These are phyloP conservation scores for Drosophila guanche DNA, from an alignment of 1,140 invertebrate genomes.

Conservation along the genomic window DNA sequence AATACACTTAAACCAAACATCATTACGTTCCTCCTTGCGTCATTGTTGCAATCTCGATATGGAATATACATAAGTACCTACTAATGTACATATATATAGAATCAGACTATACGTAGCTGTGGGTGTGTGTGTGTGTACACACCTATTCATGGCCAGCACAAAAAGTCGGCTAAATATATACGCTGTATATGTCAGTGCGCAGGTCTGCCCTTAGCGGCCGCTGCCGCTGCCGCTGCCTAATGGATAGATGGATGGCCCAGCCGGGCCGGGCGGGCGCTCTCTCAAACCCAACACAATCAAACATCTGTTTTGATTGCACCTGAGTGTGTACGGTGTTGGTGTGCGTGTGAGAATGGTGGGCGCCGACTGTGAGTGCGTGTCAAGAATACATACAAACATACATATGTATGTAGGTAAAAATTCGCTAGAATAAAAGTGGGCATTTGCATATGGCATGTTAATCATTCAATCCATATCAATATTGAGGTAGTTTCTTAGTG, in stretches of 20 bases:
- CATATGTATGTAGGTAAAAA: background rate
- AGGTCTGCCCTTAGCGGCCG: constrained; percentile 48
- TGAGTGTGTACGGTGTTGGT: no score
- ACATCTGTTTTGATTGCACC: background rate
- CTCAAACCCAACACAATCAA: constrained; percentile 2
- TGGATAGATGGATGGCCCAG: background rate
- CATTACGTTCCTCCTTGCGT: background rate
- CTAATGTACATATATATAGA: background rate
- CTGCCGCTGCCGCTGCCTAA: constrained; percentile 20
- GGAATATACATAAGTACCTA: background rate
- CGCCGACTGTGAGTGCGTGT: background rate
- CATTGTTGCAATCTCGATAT: constrained; percentile 13
- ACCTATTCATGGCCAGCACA: constrained; percentile 27
- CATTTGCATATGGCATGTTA: constrained; percentile 11
- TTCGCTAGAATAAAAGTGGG: background rate
- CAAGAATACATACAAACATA: background rate
- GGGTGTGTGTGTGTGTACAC: background rate
- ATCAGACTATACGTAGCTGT: background rate
- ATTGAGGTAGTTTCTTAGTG: no score
- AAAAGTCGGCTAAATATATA: constrained; percentile 44
- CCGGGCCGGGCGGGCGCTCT: constrained; percentile 10
- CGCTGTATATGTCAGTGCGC: constrained; percentile 22
- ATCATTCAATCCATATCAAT: constrained; percentile 27
- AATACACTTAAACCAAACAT: constrained; percentile 57
- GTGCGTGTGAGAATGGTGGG: background rate